Evolutionary conservation across 2,113 vertebrate genomes (phyloP).

Genomic region (Ptychochromis oligacanthus): DNA sequence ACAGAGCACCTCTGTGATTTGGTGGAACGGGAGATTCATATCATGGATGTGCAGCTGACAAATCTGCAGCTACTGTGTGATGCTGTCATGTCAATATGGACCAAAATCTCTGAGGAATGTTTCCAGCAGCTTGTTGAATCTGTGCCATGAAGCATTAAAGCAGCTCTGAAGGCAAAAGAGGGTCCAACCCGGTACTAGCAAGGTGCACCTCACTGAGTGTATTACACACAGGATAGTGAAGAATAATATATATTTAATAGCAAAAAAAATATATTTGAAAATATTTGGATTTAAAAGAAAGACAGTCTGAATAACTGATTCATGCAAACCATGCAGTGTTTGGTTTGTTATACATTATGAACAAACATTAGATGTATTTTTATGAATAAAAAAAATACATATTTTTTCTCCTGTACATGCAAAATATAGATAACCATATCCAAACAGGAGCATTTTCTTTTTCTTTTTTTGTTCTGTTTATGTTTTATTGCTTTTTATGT

Average conservation of each 20-base stretch:
- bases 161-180: too few species aligned
- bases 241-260: background rate
- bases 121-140: background rate
- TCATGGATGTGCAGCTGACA: too few species aligned
- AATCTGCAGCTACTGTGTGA: background rate
- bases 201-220: background rate
- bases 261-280: too few species aligned
- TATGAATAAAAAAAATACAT: background rate
- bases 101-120: background rate
- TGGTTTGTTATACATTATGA: too few species aligned
- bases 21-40: background rate
- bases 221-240: background rate
- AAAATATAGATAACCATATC: background rate
- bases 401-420: background rate
- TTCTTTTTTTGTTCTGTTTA: background rate
- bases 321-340: too few species aligned
- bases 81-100: background rate
- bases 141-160: background rate
- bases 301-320: too few species aligned
- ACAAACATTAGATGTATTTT: too few species aligned
- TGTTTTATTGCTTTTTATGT: background rate
- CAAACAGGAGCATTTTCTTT: background rate
- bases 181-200: background rate
- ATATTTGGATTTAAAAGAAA: too few species aligned
- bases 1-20: background rate